These are phyloP conservation scores for Mechanitis mazaeus DNA, from an alignment of 2,888 invertebrate genomes.

Conservation along the genomic window DNA sequence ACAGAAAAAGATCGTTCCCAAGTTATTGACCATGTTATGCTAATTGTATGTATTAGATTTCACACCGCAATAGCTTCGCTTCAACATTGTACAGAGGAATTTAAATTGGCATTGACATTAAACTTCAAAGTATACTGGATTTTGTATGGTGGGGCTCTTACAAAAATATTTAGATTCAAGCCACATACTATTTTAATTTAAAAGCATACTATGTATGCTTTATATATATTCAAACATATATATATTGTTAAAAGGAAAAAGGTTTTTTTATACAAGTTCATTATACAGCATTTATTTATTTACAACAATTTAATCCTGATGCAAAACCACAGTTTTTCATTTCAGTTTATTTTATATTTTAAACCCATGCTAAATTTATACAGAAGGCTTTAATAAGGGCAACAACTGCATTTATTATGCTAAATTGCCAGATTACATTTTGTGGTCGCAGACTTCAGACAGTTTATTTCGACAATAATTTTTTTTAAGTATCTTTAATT, in stretches of 20 bases:
- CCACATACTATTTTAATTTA: too few relatives aligned
- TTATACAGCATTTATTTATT: not conserved
- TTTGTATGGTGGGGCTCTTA: not conserved
- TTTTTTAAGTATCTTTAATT: not conserved
- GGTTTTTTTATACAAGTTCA: too few relatives aligned
- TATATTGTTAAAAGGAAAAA: too few relatives aligned
- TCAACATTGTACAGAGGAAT: conserved; percentile 19
- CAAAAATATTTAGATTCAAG: not conserved
- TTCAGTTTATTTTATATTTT: conserved; percentile 2
- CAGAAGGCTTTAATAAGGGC: conserved; percentile 15
- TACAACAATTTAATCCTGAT: not conserved
- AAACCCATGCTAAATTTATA: conserved; percentile 19
- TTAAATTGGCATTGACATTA: conserved; percentile 24
- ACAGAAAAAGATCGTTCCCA: not conserved
- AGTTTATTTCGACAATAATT: not conserved
- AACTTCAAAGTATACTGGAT: conserved; percentile 16
- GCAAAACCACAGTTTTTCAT: not conserved
- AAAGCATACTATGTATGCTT: too few relatives aligned
- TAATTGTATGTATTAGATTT: not conserved
- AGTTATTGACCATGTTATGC: not conserved
- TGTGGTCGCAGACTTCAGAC: not conserved
- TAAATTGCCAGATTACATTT: conserved; percentile 14
- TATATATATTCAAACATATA: too few relatives aligned
- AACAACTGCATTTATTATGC: conserved; percentile 20
- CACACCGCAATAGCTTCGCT: conserved; percentile 10